These are phyloP conservation scores for Brachionichthys hirsutus DNA, from an alignment of 2,113 vertebrate species.

Conservation along the genomic window DNA sequence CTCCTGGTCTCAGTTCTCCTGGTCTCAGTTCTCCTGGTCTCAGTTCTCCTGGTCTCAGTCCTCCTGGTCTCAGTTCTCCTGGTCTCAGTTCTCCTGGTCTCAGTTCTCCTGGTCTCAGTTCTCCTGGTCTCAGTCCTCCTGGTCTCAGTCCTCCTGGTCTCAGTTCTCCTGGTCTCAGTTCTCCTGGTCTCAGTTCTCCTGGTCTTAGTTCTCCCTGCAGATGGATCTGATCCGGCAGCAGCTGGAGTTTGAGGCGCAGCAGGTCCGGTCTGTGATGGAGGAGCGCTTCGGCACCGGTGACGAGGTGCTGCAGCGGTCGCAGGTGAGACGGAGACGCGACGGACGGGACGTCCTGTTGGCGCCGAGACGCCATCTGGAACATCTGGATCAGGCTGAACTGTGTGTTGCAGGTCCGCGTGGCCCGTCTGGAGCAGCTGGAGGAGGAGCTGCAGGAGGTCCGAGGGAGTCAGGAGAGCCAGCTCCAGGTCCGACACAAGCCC, in stretches of 20 bases:
- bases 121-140: too few relatives aligned
- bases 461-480: constrained; percentile 73
- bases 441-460: constrained; percentile 87
- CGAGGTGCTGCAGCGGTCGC: constrained; percentile 89
- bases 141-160: too few relatives aligned
- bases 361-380: background rate
- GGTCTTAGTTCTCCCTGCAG: constrained; percentile 89
- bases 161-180: too few relatives aligned
- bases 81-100: too few relatives aligned
- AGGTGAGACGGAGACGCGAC: constrained; percentile 78
- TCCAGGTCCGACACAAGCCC: constrained; percentile 66
- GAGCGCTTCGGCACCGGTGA: constrained; percentile 90
- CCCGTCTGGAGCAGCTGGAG: constrained; percentile 92
- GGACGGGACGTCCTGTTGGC: too few relatives aligned
- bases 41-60: too few relatives aligned
- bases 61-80: too few relatives aligned
- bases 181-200: too few relatives aligned
- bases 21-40: too few relatives aligned
- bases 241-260: constrained; percentile 92
- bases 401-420: constrained; percentile 83
- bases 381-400: constrained; percentile 3
- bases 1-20: too few relatives aligned
- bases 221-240: constrained; percentile 97
- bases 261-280: constrained; percentile 90
- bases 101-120: too few relatives aligned